Percentiles rank a stretch among this genome's conserved stretches.
Conservation (phyloP, 2,888 invertebrate species). For the Alloplasta piceator region DNA sequence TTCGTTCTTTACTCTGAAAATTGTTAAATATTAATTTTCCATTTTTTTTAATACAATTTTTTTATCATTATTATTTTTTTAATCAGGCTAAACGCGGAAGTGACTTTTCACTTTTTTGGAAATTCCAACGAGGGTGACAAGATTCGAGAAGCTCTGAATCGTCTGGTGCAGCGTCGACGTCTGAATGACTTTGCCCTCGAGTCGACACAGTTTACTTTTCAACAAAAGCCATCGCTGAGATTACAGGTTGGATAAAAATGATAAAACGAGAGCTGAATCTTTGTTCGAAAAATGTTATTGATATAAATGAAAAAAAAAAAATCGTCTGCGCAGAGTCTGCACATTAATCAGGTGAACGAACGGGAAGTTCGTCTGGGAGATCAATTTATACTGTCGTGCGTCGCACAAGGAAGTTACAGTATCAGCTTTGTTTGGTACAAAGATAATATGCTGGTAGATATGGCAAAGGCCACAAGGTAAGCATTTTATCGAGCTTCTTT, state of each 20-base stretch:
- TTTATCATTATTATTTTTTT: no score
- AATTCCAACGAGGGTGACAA: conserved; percentile 84
- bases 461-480: conserved; percentile 90
- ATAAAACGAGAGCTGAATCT: conserved; percentile 7
- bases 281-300: not conserved
- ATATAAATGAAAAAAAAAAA: not conserved
- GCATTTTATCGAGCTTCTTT: not conserved
- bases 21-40: conserved; percentile 73
- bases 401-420: conserved; percentile 90
- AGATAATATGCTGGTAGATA: conserved; percentile 90
- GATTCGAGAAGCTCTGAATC: conserved; percentile 85
- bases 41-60: no score
- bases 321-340: conserved; percentile 76
- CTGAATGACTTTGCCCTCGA: conserved; percentile 86
- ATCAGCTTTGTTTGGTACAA: conserved; percentile 93
- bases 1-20: conserved; percentile 53
- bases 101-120: conserved; percentile 84
- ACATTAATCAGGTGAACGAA: conserved; percentile 78
- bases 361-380: conserved; percentile 88
- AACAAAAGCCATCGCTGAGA: conserved; percentile 89
- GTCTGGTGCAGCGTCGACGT: conserved; percentile 86
- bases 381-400: conserved; percentile 91
- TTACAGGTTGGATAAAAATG: conserved; percentile 85
- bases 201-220: conserved; percentile 88
- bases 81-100: conserved; percentile 79